Conservation (phyloP, 2,888 invertebrate genomes). For the Netelia fuscicornis region DNA sequence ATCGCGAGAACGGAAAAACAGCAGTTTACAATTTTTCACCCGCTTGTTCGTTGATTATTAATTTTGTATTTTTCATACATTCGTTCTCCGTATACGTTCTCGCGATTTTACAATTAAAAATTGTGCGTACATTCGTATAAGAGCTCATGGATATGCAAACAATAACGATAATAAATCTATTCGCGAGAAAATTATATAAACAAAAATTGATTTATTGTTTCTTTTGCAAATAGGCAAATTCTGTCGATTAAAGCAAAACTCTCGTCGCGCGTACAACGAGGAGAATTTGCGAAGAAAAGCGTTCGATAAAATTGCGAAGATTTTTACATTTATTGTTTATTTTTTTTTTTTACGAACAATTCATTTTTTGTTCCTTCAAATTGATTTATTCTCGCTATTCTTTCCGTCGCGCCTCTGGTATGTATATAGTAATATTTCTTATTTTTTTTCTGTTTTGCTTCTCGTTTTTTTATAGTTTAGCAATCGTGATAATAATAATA, state of each 20-base stretch:
- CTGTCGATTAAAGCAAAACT: background rate
- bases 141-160: conserved; percentile 47
- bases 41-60: conserved; percentile 5
- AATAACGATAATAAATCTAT: conserved; percentile 23
- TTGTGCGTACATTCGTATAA: conserved; percentile 65
- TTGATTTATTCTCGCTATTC: conserved; percentile 1
- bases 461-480: conserved; percentile 70
- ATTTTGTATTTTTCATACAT: background rate
- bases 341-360: conserved; percentile 59
- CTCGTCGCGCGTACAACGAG: too few species aligned
- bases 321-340: conserved; percentile 32
- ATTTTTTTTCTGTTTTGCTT: conserved; percentile 58
- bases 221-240: conserved; percentile 6
- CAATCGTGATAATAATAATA: conserved; percentile 51
- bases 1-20: conserved; percentile 31
- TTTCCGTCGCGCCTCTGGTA: conserved; percentile 65
- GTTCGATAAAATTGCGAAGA: conserved; percentile 32
- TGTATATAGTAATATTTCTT: conserved; percentile 68
- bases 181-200: conserved; percentile 1
- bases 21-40: conserved; percentile 40
- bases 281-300: conserved; percentile 21
- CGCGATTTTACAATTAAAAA: conserved; percentile 58
- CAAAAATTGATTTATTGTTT: background rate
- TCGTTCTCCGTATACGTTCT: conserved; percentile 33
- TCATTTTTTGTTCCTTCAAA: conserved; percentile 55